A percentile compares a stretch with the other conserved stretches of the same genome.
phyloP scores from a whole-genome alignment of 2,113 vertebrate species.

The Hipposideros armiger region DNA sequence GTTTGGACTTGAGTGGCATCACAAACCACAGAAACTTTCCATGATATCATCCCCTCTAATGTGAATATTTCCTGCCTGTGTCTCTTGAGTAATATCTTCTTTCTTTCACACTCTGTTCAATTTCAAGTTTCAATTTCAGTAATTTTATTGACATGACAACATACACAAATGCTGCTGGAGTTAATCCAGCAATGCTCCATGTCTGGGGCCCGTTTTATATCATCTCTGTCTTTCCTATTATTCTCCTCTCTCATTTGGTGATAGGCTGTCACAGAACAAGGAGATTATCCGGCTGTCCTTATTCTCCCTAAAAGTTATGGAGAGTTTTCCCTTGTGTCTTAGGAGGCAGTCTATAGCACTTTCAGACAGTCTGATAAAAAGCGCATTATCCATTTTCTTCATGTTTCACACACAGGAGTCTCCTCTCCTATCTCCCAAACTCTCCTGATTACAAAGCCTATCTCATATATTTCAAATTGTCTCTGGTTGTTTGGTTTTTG shows the following conservation, averaged over 20 bases:
- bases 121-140: slow-evolving; percentile 84
- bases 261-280: slow-evolving; percentile 67
- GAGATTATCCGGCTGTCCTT: slow-evolving; percentile 59
- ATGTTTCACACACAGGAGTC: slow-evolving; percentile 53
- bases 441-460: slow-evolving; percentile 58
- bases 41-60: slow-evolving; percentile 76
- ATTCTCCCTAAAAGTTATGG: slow-evolving; percentile 74
- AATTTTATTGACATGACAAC: slow-evolving; percentile 84
- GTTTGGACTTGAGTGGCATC: slow-evolving; percentile 74
- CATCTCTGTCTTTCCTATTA: slow-evolving; percentile 72
- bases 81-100: slow-evolving; percentile 81
- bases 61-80: slow-evolving; percentile 77
- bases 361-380: slow-evolving; percentile 65
- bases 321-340: slow-evolving; percentile 62
- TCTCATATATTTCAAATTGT: slow-evolving; percentile 28
- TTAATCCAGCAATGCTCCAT: slow-evolving; percentile 71
- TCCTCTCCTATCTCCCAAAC: slow-evolving; percentile 20
- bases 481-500: neutral
- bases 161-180: slow-evolving; percentile 81
- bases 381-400: slow-evolving; percentile 63
- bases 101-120: slow-evolving; percentile 83
- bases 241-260: slow-evolving; percentile 75
- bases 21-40: slow-evolving; percentile 74
- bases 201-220: slow-evolving; percentile 70
- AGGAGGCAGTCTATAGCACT: slow-evolving; percentile 55